These are phyloP conservation scores for Orthosia gothica DNA, from an alignment of 2,888 invertebrate genomes.

Conservation along the genomic window DNA sequence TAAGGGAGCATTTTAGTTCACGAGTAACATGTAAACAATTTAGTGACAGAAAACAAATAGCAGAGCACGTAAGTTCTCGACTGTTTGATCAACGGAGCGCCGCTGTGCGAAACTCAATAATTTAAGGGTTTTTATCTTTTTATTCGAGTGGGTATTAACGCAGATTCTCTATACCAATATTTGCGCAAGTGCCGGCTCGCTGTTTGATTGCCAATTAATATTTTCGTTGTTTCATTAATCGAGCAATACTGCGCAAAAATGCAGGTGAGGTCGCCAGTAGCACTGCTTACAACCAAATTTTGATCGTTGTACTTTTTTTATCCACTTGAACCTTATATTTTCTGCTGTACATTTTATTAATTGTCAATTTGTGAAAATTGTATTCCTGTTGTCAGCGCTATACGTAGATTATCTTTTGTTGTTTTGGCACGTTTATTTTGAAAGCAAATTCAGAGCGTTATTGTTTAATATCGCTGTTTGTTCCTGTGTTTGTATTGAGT, in stretches of 20 bases:
- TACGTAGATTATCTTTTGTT: conserved; percentile 74
- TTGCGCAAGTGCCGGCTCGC: conserved; percentile 74
- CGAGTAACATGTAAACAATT: conserved; percentile 70
- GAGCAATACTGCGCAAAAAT: conserved; percentile 73
- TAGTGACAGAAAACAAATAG: conserved; percentile 74
- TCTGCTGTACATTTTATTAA: conserved; percentile 70
- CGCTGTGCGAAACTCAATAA: conserved; percentile 69
- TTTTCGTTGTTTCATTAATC: conserved; percentile 80
- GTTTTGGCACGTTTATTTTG: conserved; percentile 73
- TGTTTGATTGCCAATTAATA: conserved; percentile 83
- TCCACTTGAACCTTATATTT: conserved; percentile 61
- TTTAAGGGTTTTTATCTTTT: conserved; percentile 73
- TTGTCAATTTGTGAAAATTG: conserved; percentile 75
- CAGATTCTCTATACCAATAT: conserved; percentile 80
- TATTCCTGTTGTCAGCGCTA: conserved; percentile 75
- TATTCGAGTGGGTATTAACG: conserved; percentile 73
- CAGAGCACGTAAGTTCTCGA: conserved; percentile 62
- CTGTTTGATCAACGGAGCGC: conserved; percentile 72
- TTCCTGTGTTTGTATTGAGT: conserved; percentile 74
- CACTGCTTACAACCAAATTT: conserved; percentile 70
- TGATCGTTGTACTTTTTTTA: conserved; percentile 68
- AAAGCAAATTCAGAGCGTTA: conserved; percentile 73
- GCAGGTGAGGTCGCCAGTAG: conserved; percentile 68
- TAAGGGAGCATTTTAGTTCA: conserved; percentile 64
- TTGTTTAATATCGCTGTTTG: conserved; percentile 78